A percentile compares a stretch with the other conserved stretches of the same genome.
Conservation (phyloP, 2,113 vertebrate species). For the Platichthys stellatus region DNA sequence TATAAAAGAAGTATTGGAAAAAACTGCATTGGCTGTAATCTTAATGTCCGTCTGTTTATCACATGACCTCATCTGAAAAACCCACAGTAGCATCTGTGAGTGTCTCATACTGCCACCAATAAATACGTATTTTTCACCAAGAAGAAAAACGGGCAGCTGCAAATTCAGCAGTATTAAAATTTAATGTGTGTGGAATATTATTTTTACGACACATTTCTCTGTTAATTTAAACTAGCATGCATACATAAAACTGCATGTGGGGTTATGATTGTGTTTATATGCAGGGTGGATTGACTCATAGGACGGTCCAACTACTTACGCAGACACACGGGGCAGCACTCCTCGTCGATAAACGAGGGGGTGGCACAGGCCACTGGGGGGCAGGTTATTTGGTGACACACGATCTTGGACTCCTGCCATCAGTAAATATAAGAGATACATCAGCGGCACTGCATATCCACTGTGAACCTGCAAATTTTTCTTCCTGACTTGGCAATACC, state of each 20-base stretch:
- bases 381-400: constrained; percentile 95
- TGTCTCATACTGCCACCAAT: constrained; percentile 52
- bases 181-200: constrained; percentile 48
- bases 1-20: constrained; percentile 5
- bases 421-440: constrained; percentile 5
- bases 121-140: constrained; percentile 65
- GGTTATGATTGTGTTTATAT: constrained; percentile 41
- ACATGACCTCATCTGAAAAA: constrained; percentile 66
- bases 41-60: constrained; percentile 18
- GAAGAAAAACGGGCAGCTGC: constrained; percentile 53
- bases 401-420: constrained; percentile 92
- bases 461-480: neutral
- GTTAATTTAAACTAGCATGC: constrained; percentile 44
- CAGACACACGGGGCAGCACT: constrained; percentile 93
- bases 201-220: constrained; percentile 36
- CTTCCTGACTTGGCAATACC: constrained; percentile 77
- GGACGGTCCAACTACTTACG: constrained; percentile 82
- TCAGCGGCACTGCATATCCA: constrained; percentile 6
- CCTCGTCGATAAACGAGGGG: constrained; percentile 90
- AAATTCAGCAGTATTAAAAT: constrained; percentile 56
- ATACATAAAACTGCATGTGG: constrained; percentile 30
- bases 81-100: constrained; percentile 60
- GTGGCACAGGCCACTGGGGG: constrained; percentile 89
- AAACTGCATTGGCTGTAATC: constrained; percentile 35
- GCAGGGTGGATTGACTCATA: neutral